Conservation (phyloP, 2,797 vertebrate species). For the Phrynocephalus guinanensis region DNA sequence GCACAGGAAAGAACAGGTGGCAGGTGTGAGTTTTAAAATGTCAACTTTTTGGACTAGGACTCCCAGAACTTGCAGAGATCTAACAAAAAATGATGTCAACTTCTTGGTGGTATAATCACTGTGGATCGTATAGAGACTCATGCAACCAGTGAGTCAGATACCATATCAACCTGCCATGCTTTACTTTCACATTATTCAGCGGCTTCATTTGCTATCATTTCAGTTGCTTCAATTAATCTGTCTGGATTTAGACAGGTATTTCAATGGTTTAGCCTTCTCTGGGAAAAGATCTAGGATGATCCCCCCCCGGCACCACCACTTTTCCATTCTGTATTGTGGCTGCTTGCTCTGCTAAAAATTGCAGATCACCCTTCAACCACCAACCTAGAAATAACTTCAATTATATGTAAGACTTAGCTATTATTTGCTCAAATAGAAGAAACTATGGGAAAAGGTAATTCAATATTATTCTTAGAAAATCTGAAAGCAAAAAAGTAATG, state of each 20-base stretch:
- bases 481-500: constrained; percentile 43
- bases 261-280: not conserved
- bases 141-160: not conserved
- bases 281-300: not conserved
- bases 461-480: constrained; percentile 9
- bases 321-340: not conserved
- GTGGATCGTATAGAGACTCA: not conserved
- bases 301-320: no score
- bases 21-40: not conserved
- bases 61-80: not conserved
- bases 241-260: not conserved
- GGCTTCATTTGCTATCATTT: not conserved
- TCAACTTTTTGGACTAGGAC: not conserved
- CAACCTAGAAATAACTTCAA: constrained; percentile 15
- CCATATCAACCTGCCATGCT: not conserved
- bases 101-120: not conserved
- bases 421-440: constrained; percentile 19
- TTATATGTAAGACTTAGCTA: not conserved
- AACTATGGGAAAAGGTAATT: not conserved
- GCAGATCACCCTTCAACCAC: not conserved
- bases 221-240: not conserved
- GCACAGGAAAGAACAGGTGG: not conserved
- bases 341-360: not conserved
- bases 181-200: not conserved
- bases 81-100: not conserved